Percentiles rank a stretch among this genome's conserved stretches.
These are phyloP conservation scores for Azemiops feae DNA, from an alignment of 2,113 vertebrate species.

Conservation along the genomic window DNA sequence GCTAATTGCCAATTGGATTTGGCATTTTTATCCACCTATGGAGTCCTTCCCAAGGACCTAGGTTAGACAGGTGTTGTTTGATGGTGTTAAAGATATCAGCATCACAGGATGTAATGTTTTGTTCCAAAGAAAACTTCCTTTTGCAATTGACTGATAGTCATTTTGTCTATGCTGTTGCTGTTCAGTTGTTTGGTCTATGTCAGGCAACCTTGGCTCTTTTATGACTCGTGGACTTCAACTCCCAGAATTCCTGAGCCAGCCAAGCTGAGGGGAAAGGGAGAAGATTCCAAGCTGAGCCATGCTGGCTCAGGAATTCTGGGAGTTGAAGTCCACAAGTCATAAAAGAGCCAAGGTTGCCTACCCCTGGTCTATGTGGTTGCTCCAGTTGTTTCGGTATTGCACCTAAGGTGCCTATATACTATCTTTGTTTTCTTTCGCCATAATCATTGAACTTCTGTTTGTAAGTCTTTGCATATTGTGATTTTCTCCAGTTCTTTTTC, in stretches of 20 bases:
- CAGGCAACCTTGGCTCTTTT: no score
- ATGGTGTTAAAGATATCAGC: neutral
- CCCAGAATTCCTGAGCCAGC: no score
- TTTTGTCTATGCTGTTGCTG: neutral
- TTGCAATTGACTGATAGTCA: neutral
- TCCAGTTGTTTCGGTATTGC: neutral
- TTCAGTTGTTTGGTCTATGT: neutral
- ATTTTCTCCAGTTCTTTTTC: neutral
- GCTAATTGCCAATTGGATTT: neutral
- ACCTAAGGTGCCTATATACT: neutral
- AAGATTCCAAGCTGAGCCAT: no score
- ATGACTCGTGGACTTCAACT: no score
- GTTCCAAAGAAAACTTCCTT: neutral
- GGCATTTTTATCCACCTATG: neutral
- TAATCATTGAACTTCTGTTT: neutral
- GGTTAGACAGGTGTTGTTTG: neutral
- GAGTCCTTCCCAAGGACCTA: neutral
- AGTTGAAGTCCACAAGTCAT: no score
- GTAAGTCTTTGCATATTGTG: neutral
- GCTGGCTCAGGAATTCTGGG: no score
- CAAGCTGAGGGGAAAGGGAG: no score
- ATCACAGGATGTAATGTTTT: no score
- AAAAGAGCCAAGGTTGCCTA: no score
- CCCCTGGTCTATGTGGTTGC: neutral
- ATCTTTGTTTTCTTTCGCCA: neutral